Evolutionary conservation across 2,113 vertebrate genomes (phyloP).

Genomic region (Murina feae): DNA sequence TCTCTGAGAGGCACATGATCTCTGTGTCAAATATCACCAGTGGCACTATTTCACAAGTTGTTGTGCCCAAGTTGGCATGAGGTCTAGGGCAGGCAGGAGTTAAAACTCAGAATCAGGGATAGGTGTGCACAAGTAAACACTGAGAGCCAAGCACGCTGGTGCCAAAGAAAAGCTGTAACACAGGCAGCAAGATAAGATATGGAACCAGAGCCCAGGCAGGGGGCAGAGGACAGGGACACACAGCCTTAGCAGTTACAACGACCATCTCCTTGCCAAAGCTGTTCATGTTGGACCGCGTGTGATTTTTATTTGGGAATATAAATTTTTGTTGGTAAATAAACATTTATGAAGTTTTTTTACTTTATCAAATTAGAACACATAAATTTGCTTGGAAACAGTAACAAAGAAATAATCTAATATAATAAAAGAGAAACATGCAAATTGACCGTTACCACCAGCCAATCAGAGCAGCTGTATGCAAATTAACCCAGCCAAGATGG

Average conservation of each 20-base stretch:
- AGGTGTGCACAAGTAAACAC: neutral
- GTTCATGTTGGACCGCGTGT: neutral
- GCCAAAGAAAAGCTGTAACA: conserved; percentile 34
- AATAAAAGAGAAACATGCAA: too few relatives aligned
- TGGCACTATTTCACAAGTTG: conserved; percentile 53
- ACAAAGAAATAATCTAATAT: neutral
- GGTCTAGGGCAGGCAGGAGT: conserved; percentile 1
- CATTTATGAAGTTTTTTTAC: conserved; percentile 6
- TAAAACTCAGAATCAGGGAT: conserved; percentile 16
- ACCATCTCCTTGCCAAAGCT: neutral
- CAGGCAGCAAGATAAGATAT: neutral
- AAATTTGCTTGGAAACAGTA: neutral
- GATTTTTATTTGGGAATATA: neutral
- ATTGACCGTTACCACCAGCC: too few relatives aligned
- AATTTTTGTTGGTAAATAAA: neutral
- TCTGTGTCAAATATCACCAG: conserved; percentile 46
- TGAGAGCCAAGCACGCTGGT: neutral
- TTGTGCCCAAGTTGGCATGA: conserved; percentile 18
- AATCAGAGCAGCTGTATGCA: too few relatives aligned
- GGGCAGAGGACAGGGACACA: neutral
- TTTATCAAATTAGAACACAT: neutral
- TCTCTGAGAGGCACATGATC: conserved; percentile 12
- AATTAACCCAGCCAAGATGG: too few relatives aligned
- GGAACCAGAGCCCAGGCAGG: neutral
- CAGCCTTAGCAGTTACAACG: accelerated